phyloP scores from a whole-genome alignment of 2,888 invertebrate species.

The Dendrolimus houi region DNA sequence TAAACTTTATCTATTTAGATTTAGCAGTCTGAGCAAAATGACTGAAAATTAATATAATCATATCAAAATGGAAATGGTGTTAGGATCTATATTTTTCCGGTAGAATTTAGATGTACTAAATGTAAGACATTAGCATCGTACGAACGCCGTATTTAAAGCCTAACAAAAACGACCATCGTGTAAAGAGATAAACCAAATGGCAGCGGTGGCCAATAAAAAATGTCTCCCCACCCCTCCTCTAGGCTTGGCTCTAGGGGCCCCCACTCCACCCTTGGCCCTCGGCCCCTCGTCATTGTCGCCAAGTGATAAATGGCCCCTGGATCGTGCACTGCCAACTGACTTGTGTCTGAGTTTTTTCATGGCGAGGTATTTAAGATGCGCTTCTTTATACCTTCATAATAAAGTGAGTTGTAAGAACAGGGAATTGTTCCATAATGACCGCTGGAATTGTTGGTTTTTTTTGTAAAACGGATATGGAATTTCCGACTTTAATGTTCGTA shows the following conservation, averaged over 20 bases:
- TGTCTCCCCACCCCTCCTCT: neutral
- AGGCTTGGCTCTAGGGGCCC: too few species aligned
- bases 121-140: neutral
- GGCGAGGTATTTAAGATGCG: neutral
- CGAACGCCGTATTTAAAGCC: neutral
- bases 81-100: too few species aligned
- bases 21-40: too few species aligned
- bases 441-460: neutral
- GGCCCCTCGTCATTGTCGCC: neutral
- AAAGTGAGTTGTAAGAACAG: neutral
- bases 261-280: neutral
- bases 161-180: neutral
- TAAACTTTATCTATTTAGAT: too few species aligned
- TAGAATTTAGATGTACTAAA: too few species aligned
- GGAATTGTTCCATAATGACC: neutral
- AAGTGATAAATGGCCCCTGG: neutral
- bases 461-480: too few species aligned
- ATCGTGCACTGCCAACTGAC: neutral
- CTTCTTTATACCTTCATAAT: neutral
- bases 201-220: neutral
- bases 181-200: neutral
- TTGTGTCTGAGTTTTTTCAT: constrained; percentile 13
- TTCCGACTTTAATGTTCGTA: too few species aligned
- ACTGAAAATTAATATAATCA: too few species aligned
- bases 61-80: too few species aligned